Percentiles rank a stretch among this genome's conserved stretches.
phyloP scores from a whole-genome alignment of 2,113 vertebrate species.

The Bos taurus region DNA sequence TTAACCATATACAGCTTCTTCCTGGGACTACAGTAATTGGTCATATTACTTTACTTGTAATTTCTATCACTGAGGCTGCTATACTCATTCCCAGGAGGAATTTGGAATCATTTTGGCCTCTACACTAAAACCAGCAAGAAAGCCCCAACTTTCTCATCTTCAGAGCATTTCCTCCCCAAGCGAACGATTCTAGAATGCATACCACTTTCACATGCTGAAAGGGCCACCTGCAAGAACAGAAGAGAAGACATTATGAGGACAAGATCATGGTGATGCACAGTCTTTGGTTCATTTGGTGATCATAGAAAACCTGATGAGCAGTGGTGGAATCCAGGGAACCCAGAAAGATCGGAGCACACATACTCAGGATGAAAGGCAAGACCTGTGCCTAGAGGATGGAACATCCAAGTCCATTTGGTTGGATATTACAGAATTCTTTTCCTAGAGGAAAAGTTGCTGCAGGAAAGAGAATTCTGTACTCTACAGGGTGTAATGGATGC shows the following conservation, averaged over 20 bases:
- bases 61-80: not conserved
- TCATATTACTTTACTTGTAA: not conserved
- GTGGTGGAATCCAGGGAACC: not conserved
- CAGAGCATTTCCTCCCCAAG: not conserved
- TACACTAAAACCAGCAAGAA: not conserved
- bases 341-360: not conserved
- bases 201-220: not conserved
- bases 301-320: not conserved
- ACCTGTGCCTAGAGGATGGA: not conserved
- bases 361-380: not conserved
- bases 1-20: not conserved
- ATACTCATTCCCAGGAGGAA: not conserved
- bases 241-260: not conserved
- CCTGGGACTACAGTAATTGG: not conserved
- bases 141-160: not conserved
- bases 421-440: not conserved
- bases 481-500: not conserved
- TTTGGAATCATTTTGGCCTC: not conserved
- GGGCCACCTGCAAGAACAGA: not conserved
- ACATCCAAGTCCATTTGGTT: not conserved
- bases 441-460: not conserved
- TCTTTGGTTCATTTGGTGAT: not conserved
- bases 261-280: fast-evolving
- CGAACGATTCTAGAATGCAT: not conserved
- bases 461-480: not conserved